A percentile compares a stretch with the other conserved stretches of the same genome.
phyloP scores from a whole-genome alignment of 2,113 vertebrate genomes.

The Microcebus ravelobensis region DNA sequence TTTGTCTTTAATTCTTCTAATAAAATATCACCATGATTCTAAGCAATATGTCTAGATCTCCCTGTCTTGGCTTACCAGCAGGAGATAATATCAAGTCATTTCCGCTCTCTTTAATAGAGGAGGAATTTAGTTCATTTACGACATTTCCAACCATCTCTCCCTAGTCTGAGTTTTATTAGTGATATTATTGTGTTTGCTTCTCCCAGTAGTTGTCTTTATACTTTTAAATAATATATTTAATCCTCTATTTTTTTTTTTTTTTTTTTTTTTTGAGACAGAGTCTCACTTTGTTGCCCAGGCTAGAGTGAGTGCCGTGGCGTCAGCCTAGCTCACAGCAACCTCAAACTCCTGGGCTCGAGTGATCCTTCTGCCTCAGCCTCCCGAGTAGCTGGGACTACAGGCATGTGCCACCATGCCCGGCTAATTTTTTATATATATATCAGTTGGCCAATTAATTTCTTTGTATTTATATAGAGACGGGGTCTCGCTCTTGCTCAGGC shows the following conservation, averaged over 20 bases:
- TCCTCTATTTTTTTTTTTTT: not conserved
- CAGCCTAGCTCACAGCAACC: too few species aligned
- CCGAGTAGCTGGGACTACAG: too few species aligned
- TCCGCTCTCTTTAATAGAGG: not conserved
- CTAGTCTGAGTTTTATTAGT: not conserved
- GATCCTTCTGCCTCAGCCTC: too few species aligned
- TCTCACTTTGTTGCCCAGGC: too few species aligned
- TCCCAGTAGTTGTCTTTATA: not conserved
- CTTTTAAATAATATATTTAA: not conserved
- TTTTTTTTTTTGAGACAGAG: too few species aligned
- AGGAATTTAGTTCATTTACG: not conserved
- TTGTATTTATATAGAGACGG: too few species aligned
- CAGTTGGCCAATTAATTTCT: too few species aligned
- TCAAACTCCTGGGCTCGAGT: too few species aligned
- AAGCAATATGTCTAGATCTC: not conserved
- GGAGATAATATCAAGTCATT: not conserved
- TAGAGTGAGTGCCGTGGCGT: too few species aligned
- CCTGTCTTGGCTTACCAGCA: not conserved
- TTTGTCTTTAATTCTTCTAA: not conserved
- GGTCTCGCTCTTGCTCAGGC: too few species aligned
- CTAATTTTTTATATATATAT: too few species aligned
- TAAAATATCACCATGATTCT: not conserved
- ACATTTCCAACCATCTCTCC: not conserved
- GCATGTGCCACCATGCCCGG: too few species aligned
- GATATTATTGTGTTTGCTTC: not conserved